These are phyloP conservation scores for Corythoichthys intestinalis DNA, from an alignment of 2,113 vertebrate species.

Conservation along the genomic window DNA sequence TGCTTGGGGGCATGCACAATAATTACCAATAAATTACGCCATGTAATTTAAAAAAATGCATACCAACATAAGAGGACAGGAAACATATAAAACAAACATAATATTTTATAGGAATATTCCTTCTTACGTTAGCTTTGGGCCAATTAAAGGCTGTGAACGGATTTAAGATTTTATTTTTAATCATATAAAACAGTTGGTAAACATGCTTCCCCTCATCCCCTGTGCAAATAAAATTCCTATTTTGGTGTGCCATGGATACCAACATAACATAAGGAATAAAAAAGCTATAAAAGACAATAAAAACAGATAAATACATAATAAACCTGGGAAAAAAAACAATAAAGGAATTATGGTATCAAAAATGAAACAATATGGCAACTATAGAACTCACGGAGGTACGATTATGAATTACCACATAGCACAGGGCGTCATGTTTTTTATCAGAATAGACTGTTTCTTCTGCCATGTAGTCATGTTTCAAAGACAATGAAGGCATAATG, in stretches of 20 bases:
- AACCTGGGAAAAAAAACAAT: not conserved
- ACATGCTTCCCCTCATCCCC: not conserved
- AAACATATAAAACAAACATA: not conserved
- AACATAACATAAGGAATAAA: not conserved
- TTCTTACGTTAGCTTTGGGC: not conserved
- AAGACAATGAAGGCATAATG: too few relatives aligned
- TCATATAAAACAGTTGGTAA: not conserved
- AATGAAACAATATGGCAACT: not conserved
- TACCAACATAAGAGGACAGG: not conserved
- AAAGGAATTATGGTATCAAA: not conserved
- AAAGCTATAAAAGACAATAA: not conserved
- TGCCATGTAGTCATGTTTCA: too few relatives aligned
- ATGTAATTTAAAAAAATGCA: not conserved
- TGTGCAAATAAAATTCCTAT: not conserved
- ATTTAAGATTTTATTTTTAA: not conserved
- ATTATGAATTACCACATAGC: too few relatives aligned
- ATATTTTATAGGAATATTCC: not conserved
- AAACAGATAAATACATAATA: not conserved
- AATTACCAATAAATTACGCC: not conserved
- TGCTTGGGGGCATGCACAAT: not conserved
- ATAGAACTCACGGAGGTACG: too few relatives aligned
- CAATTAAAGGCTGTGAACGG: not conserved
- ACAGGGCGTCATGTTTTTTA: too few relatives aligned
- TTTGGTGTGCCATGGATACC: not conserved
- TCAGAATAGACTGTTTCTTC: too few relatives aligned